Evolutionary conservation across 2,888 invertebrate species (phyloP).

Genomic region (Merodon equestris): DNA sequence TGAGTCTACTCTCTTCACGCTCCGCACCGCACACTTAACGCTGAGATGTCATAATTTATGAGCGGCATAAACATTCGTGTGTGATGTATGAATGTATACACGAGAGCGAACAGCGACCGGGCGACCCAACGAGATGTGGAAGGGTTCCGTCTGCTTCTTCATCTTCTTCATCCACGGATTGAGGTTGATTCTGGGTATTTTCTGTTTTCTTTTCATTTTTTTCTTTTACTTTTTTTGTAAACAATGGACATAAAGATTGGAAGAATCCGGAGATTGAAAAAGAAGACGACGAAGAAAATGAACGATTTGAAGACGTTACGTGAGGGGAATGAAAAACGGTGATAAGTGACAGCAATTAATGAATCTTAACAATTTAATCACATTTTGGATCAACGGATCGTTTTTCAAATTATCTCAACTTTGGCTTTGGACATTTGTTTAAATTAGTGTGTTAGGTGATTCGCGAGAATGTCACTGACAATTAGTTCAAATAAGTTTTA

Average conservation of each 20-base stretch:
- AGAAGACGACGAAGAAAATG: slow-evolving; percentile 3
- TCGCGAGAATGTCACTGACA: too few species aligned
- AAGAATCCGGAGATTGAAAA: neutral
- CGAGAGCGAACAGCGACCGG: slow-evolving; percentile 12
- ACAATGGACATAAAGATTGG: slow-evolving; percentile 39
- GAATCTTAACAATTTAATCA: slow-evolving; percentile 58
- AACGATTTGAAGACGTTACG: slow-evolving; percentile 25
- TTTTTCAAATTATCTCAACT: slow-evolving; percentile 25
- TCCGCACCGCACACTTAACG: slow-evolving; percentile 50
- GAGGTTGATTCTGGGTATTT: slow-evolving; percentile 39
- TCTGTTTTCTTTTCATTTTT: slow-evolving; percentile 6
- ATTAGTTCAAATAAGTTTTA: too few species aligned
- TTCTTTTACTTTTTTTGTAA: slow-evolving; percentile 47
- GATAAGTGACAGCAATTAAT: slow-evolving; percentile 63
- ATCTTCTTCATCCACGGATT: slow-evolving; percentile 22
- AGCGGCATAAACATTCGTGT: slow-evolving; percentile 54
- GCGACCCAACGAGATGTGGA: slow-evolving; percentile 6
- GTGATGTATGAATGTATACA: slow-evolving; percentile 37
- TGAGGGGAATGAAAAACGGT: slow-evolving; percentile 43
- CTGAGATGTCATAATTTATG: slow-evolving; percentile 61
- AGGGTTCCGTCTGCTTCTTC: slow-evolving; percentile 30
- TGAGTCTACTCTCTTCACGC: neutral
- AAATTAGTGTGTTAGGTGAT: too few species aligned
- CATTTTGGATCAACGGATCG: slow-evolving; percentile 34
- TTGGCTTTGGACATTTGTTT: neutral